Base-by-base conservation (phyloP, 1,140 invertebrate species). In the Zaprionus taronus region DNA sequence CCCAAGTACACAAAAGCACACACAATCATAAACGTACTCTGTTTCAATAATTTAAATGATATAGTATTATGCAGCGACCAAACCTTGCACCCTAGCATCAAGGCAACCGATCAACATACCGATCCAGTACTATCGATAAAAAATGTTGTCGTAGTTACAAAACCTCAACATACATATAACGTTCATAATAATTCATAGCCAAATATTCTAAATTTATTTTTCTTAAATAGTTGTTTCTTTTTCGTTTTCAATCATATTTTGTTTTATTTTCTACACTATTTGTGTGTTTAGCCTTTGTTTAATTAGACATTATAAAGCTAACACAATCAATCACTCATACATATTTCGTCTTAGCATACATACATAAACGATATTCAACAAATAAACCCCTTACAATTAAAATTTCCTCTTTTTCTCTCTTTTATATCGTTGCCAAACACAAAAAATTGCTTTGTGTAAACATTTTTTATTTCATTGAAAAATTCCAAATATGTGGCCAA, bases 81-180 rank as follows among this genome's bases (percentile, higher is more conserved):
- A 90, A 90, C 85, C 85, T 90, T 90, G 85, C 85, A 90, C 85
- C 85, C 85, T 80, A 90, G 85, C 85, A 90, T 90, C 85, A 90
- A 90, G 85, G 85, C 85, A 64, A 72, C 44, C 55, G 70, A 58
- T 56, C 38, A 55, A 68, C 24, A 47, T 56, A 70, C 60, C 56
- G 17, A 28, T 55, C 34, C 26, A 65, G 34, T 55, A 36, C 17
- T 15, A 24, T 56, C 55, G 53, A n/a, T 57, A 62, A 57, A 68
- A 26, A n/a, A 38, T 44, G 22, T 26, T 63, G 31, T 63, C 61
- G 66, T 69, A 56, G 36, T 69, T 63, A 74, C 31, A 62, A 74
- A 57, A n/a, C 6, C 55, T 17, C n/a, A 17, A n/a, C 55, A 17
- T 62, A 20, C 61, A 72, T 34, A 15, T 34, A 65, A 41, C n/a